Evolutionary conservation across 2,797 vertebrate species (phyloP), one percentile per base, ranked within the genome.

Genomic region (Hyperoplus immaculatus): DNA sequence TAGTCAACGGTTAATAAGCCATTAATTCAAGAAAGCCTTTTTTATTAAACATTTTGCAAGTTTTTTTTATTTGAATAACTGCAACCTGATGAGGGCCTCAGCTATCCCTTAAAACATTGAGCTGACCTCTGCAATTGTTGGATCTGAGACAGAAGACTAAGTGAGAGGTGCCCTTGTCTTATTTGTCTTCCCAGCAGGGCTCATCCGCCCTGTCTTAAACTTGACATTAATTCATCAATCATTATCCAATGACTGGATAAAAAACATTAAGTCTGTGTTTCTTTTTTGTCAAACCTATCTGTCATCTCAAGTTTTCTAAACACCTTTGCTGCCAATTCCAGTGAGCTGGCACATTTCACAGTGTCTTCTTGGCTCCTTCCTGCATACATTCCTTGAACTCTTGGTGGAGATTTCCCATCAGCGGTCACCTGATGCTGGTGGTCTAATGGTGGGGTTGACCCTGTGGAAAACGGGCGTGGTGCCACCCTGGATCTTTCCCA

Each of bases 391-490:
- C 87, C 85, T 84, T 80, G 72, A 89, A 78, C 81, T 69, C 84
- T 84, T 69, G 82, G 68, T 87, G 78, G 83, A 91, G 79, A 87
- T 87, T 89, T 88, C 86, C 90, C 83, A 89, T 84, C 86, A 92
- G 85, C 80, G 84, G 81, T 88, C 90, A 92, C 85, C 88, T 93
- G 90, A 92, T 91, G 90, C 87, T 90, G 80, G 76, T 70, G 83
- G 81, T 92, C 85, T 94, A 94, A 95, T 94, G 79, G 90, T 87
- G 53, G 63, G 83, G 89, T 91, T 94, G 93, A 93, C 94, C 94
- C 91, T 90, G 89, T 88, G 87, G 86, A 94, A 29, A 92, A 90
- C 50, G 76, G 87, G 75, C 72, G 70, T 69, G 67, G 74, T 89
- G 92, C 92, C 93, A 94, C 85, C 87, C 85, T 89, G 87, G 91